These are phyloP conservation scores for Charadrius vociferus DNA, from an alignment of 2,113 vertebrate genomes.

Conservation along the genomic window DNA sequence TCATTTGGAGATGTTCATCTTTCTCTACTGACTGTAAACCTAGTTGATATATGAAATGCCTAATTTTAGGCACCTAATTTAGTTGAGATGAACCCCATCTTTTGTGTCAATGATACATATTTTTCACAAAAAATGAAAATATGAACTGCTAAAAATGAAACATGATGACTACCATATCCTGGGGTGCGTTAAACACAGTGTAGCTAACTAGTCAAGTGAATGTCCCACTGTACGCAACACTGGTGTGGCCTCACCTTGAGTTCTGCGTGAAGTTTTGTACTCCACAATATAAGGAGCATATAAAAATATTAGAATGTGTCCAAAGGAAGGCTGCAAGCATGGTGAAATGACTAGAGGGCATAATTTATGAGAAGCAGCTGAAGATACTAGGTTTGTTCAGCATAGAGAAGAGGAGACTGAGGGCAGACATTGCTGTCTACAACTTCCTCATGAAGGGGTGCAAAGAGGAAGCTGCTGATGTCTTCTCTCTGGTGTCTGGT, in stretches of 20 bases:
- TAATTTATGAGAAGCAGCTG: neutral
- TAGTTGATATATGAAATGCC: neutral
- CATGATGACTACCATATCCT: neutral
- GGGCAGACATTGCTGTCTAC: neutral
- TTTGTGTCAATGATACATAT: neutral
- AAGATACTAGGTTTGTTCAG: neutral
- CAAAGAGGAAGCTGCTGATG: neutral
- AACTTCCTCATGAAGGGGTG: accelerated
- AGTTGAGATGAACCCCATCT: neutral
- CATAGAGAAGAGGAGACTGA: neutral
- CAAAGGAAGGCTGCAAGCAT: neutral
- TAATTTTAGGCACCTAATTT: neutral
- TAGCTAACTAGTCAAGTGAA: neutral
- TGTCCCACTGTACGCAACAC: neutral
- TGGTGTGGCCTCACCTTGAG: neutral
- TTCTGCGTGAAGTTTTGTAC: neutral
- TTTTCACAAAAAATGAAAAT: neutral
- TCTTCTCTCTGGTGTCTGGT: neutral
- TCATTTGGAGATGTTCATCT: neutral
- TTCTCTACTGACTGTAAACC: neutral
- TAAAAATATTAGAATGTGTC: neutral
- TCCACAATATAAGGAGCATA: neutral
- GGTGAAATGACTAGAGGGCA: neutral
- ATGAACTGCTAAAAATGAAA: neutral
- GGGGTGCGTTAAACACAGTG: neutral